Base-by-base conservation (phyloP, 2,113 vertebrate species). In the Tursiops truncatus region DNA sequence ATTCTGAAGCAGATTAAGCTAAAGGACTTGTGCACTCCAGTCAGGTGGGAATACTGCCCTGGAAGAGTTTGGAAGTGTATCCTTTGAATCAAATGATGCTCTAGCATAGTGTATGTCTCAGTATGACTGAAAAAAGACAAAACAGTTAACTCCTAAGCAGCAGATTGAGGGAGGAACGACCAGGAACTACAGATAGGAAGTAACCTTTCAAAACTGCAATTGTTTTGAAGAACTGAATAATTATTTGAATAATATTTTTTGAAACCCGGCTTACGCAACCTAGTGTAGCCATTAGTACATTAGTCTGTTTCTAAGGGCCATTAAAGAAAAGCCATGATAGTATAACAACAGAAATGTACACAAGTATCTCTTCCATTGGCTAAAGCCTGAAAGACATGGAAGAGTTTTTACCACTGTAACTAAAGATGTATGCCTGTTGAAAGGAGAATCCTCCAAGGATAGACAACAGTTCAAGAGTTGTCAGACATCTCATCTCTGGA, bases 401-500 rank as follows among this genome's bases (percentile, higher is more conserved):
- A 31, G 13, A 67, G 23, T 70, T 81, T 94, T 93, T 88, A 88
- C 81, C 76, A 95, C 23, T 83, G 1, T 11, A 74, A 53, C 47
- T 33, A 56, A 92, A 50, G 2, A 56, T 80, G 2, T 62, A 38
- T 74, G 1, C 1, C 41, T 41, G 38, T 56, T 79, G 26, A 89
- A 83, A 60, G 70, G 50, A 63, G 80, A 76, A 93, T 74, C 44
- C 50, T 91, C 41, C 76, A 80, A 11, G 12, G 13, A 93, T 18
- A 91, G 47, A 21, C 4, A 89, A 58, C 9, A 41, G 21, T 70
- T 93, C 73, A 88, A 38, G 13, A 36, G 41, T 31, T 47, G 63
- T 41, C 65, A 91, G 63, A 53, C 41, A 44, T 95, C 95, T 67
- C 91, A 58, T 41, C 68, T 93, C 91, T 68, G 67, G 28, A 81